These are phyloP conservation scores for Halichoerus grypus DNA, from an alignment of 2,113 vertebrate species.

Conservation along the genomic window DNA sequence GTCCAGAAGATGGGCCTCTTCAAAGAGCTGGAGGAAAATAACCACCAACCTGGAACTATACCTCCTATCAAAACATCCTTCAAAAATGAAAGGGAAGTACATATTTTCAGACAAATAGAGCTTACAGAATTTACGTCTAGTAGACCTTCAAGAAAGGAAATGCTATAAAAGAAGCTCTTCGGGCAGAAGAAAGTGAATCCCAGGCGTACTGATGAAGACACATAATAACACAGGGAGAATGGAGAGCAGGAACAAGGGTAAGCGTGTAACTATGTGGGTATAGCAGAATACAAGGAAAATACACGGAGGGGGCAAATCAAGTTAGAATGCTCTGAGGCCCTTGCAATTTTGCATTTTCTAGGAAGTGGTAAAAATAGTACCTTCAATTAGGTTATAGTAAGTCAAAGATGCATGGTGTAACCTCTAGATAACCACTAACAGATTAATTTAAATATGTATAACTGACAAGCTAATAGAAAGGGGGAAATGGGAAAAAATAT, in stretches of 20 bases:
- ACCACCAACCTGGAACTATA: rapidly evolving
- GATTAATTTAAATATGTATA: neutral
- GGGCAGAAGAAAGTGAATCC: neutral
- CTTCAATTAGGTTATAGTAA: neutral
- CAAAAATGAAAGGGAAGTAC: neutral
- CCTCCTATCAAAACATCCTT: neutral
- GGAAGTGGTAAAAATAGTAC: neutral
- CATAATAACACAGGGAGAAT: too few species aligned
- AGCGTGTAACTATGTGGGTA: rapidly evolving
- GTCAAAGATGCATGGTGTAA: neutral
- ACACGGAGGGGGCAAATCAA: neutral
- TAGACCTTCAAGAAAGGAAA: neutral
- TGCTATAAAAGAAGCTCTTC: neutral
- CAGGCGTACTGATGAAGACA: neutral
- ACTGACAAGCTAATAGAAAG: neutral
- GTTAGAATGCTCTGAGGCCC: neutral
- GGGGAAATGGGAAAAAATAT: neutral
- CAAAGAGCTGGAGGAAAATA: neutral
- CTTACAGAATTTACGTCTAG: neutral
- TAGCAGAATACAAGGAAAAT: neutral
- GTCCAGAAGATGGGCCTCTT: rapidly evolving
- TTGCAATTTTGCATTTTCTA: neutral
- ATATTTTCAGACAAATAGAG: neutral
- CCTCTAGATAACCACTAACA: neutral
- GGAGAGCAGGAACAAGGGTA: neutral